phyloP scores from a whole-genome alignment of 2,797 vertebrate genomes.

The Enteromius radiatus region DNA sequence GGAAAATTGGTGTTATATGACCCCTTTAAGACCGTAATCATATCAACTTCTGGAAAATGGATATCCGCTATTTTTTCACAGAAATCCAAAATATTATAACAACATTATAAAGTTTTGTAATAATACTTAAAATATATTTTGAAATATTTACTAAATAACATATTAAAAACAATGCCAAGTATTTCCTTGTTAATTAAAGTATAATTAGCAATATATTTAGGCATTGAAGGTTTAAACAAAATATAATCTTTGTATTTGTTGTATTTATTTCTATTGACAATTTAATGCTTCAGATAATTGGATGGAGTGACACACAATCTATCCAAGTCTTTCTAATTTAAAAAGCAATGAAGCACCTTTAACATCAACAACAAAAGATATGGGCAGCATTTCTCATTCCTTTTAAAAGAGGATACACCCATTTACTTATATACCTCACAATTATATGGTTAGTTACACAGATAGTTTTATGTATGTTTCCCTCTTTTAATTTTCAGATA shows the following conservation, averaged over 20 bases:
- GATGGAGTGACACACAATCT: neutral
- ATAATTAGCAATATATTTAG: neutral
- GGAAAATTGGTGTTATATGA: too few relatives aligned
- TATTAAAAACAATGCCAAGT: neutral
- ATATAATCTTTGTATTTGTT: neutral
- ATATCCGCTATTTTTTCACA: too few relatives aligned
- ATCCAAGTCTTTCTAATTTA: neutral
- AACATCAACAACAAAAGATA: neutral
- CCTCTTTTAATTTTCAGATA: conserved; percentile 49
- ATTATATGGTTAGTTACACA: conserved; percentile 5
- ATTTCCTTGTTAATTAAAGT: neutral
- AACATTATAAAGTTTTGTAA: too few relatives aligned
- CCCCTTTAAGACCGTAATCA: too few relatives aligned
- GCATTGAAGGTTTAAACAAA: neutral
- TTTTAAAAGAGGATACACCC: neutral
- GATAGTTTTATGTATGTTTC: neutral
- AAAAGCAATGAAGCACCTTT: neutral
- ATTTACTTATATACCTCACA: neutral
- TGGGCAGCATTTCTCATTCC: neutral
- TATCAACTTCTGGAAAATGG: too few relatives aligned
- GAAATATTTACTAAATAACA: neutral
- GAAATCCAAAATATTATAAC: too few relatives aligned
- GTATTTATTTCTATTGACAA: neutral
- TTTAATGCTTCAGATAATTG: neutral
- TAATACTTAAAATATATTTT: too few relatives aligned